phyloP scores from a whole-genome alignment of 2,113 vertebrate genomes.

The Pterophyllum scalare region DNA sequence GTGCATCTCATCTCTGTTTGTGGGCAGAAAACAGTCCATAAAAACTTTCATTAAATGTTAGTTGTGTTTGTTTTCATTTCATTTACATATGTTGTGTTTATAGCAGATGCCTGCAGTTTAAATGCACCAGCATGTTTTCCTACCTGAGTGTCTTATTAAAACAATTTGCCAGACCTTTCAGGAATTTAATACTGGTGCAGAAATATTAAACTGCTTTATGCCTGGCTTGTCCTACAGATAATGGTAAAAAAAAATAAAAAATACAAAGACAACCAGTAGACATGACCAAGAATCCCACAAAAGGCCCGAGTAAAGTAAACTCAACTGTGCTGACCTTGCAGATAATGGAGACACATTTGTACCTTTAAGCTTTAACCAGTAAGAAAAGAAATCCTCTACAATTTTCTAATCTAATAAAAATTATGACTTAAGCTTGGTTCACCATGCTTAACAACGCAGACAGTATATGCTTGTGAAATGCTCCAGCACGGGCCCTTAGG shows the following conservation, averaged over 20 bases:
- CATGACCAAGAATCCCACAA: background rate
- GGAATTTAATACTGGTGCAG: background rate
- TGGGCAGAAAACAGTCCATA: background rate
- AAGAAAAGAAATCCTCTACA: background rate
- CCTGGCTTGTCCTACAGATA: background rate
- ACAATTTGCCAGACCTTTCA: background rate
- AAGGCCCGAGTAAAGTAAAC: background rate
- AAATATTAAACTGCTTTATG: background rate
- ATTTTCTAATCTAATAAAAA: background rate
- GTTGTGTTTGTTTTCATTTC: background rate
- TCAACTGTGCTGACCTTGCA: background rate
- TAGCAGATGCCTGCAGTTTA: background rate
- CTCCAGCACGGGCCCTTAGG: background rate
- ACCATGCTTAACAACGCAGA: background rate
- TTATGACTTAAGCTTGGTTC: background rate
- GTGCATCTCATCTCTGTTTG: background rate
- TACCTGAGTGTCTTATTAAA: background rate
- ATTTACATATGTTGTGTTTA: background rate
- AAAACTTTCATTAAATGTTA: background rate
- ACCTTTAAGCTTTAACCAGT: background rate
- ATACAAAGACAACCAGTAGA: background rate
- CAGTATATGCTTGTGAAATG: constrained; percentile 3
- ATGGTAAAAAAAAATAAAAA: background rate
- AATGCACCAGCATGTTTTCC: background rate
- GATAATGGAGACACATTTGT: background rate